Evolutionary conservation across 1,140 invertebrate genomes (phyloP).

Genomic region (Asbolus verrucosus): DNA sequence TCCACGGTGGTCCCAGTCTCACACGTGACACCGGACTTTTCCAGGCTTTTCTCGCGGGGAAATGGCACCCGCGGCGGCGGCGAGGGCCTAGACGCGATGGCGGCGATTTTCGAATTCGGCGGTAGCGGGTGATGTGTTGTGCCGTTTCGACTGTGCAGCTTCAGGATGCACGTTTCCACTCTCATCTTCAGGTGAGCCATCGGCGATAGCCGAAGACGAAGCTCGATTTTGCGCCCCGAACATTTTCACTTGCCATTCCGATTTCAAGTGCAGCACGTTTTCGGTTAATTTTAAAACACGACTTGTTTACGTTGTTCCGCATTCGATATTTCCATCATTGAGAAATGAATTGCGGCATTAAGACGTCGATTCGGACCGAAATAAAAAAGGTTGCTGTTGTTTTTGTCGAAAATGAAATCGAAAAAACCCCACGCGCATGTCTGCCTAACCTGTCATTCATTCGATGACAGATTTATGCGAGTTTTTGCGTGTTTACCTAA

Average conservation of each 20-base stretch:
- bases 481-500: too few species aligned
- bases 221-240: too few species aligned
- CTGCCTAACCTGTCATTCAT: too few species aligned
- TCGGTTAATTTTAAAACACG: conserved; percentile 8
- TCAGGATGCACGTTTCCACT: conserved; percentile 19
- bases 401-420: too few species aligned
- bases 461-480: too few species aligned
- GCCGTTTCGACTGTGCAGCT: background rate
- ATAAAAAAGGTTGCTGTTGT: too few species aligned
- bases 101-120: conserved; percentile 8
- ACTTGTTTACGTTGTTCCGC: background rate
- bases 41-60: background rate
- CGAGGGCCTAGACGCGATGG: background rate
- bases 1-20: conserved; percentile 14
- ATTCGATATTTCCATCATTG: background rate
- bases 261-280: background rate
- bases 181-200: conserved; percentile 18
- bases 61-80: background rate
- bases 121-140: background rate
- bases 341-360: too few species aligned
- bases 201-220: too few species aligned
- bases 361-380: too few species aligned
- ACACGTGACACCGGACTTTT: conserved; percentile 27
- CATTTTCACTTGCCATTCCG: background rate
- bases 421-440: too few species aligned